Evolutionary conservation across 2,113 vertebrate species (phyloP).

Genomic region (Catharus fuscescens): DNA sequence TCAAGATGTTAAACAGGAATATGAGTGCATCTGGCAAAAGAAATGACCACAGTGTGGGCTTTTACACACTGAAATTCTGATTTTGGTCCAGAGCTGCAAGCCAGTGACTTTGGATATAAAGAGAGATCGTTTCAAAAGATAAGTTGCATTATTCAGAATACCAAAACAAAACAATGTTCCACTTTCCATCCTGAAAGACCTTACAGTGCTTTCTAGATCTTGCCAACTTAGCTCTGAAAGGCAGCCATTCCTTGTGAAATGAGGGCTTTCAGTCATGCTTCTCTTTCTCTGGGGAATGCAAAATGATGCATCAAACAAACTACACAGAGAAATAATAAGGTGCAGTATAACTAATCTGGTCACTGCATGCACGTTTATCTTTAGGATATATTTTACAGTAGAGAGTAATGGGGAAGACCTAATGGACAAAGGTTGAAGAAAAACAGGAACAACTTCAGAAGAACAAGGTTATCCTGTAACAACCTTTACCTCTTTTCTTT

Average conservation of each 20-base stretch:
- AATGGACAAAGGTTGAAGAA: not conserved
- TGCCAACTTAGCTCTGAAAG: not conserved
- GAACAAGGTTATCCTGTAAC: not conserved
- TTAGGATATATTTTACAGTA: not conserved
- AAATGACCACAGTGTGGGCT: slow-evolving; percentile 72
- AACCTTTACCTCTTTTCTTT: not conserved
- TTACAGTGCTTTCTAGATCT: not conserved
- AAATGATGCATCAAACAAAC: not conserved
- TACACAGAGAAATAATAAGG: not conserved
- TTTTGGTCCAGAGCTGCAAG: slow-evolving; percentile 47
- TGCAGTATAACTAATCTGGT: not conserved
- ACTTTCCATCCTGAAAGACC: not conserved
- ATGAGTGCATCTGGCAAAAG: slow-evolving; percentile 66
- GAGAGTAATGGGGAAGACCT: not conserved
- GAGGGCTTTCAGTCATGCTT: not conserved
- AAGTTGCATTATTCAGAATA: not conserved
- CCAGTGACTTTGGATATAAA: slow-evolving; percentile 72
- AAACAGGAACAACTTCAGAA: not conserved
- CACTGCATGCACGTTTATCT: not conserved
- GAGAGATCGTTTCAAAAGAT: not conserved
- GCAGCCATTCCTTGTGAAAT: not conserved
- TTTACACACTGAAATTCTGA: slow-evolving; percentile 15
- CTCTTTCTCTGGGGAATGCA: not conserved
- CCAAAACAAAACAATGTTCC: not conserved
- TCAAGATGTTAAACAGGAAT: slow-evolving; percentile 59